Base-by-base conservation (phyloP, 2,113 vertebrate genomes). In the Spermophilus dauricus region DNA sequence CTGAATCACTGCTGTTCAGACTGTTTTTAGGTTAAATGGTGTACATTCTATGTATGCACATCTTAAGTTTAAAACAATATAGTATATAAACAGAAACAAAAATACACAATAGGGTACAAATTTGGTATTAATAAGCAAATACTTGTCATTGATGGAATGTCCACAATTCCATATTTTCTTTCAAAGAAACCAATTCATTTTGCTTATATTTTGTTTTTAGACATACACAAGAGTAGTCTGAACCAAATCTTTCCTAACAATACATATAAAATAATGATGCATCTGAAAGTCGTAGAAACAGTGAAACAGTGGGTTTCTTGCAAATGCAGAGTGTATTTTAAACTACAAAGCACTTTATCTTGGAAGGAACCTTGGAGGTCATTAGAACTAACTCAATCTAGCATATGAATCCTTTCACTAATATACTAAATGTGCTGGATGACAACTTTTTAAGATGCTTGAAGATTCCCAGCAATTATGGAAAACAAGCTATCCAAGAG, bases 171-270 rank as follows among this genome's bases (percentile, higher is more conserved):
- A 1, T 32, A 80, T 61, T 45, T 89, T 80, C n/a, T 80, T 83
- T 14, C 12, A 81, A 90, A 87, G 37, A 85, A 94, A 89, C 7
- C 13, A 69, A 61, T 61, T 73, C 14, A 90, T 61, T 94, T 83
- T 53, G 32, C 70, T 92, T 65, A 63, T 1, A 56, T 61, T 96
- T 91, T 92, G 80, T 63, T 72, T 95, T 61, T 75, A 93, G 51
- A 81, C 39, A 8, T n/a, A 45, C 53, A 86, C n/a, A 88, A 69
- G 56, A 92, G 34, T 51, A 83, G 89, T 13, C 14, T 17, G 8
- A 75, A 53, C 72, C 1, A 83, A 72, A 87, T 78, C 34, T 94
- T 94, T 86, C 51, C 65, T n/a, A 89, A 51, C 34, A 39, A 34
- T 53, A 58, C 37, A n/a, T 53, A 32, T 53, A 32, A 76, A 82